phyloP scores from a whole-genome alignment of 2,888 invertebrate species.

The Lasioglossum leucozonium region DNA sequence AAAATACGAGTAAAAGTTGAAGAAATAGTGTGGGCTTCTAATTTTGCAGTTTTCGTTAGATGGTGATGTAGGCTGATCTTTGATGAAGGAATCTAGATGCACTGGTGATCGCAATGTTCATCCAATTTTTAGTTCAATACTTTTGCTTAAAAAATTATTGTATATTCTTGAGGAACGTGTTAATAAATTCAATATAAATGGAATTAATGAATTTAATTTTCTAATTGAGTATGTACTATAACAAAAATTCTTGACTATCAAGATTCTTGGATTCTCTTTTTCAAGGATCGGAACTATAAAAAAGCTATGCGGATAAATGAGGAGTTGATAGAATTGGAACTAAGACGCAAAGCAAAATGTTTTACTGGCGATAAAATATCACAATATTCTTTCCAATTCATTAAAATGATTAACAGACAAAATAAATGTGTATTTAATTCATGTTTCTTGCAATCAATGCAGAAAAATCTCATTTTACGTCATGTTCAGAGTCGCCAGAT shows the following conservation, averaged over 20 bases:
- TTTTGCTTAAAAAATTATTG: too few relatives aligned
- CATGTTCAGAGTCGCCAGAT: too few relatives aligned
- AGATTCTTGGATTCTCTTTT: neutral
- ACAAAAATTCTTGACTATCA: neutral
- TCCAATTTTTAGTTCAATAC: too few relatives aligned
- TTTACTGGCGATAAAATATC: neutral
- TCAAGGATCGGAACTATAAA: neutral
- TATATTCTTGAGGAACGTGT: too few relatives aligned
- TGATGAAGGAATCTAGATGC: neutral
- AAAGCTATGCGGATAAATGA: neutral
- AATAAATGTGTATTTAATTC: too few relatives aligned
- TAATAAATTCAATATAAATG: too few relatives aligned
- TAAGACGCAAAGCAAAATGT: neutral
- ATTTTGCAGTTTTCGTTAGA: neutral
- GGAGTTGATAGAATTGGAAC: neutral
- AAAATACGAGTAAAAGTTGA: neutral
- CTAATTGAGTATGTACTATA: neutral
- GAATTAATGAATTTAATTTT: neutral
- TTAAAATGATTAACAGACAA: too few relatives aligned
- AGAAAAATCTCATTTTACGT: too few relatives aligned
- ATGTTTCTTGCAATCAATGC: too few relatives aligned
- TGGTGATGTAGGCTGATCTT: neutral
- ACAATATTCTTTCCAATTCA: too few relatives aligned
- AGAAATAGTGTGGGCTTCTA: neutral
- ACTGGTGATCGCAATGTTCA: too few relatives aligned